Conservation (phyloP, 2,113 vertebrate genomes). For the Lophius piscatorius region DNA sequence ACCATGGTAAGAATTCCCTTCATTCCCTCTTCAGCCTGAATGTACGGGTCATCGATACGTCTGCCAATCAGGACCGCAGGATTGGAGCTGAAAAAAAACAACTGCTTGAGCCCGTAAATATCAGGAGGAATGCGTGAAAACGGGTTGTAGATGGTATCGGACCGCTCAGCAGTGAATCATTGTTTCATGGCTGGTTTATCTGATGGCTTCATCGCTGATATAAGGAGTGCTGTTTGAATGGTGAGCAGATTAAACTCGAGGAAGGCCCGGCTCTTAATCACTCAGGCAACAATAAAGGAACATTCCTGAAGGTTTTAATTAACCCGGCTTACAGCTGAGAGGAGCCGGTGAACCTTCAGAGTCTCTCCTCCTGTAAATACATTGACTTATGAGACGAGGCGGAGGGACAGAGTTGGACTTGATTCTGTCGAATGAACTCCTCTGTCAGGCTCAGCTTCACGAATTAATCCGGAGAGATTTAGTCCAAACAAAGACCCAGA, state of each 20-base stretch:
- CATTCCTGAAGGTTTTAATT: constrained; percentile 17
- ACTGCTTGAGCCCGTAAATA: not conserved
- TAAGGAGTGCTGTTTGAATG: constrained; percentile 45
- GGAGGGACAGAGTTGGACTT: constrained; percentile 5
- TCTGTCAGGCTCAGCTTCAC: too few relatives aligned
- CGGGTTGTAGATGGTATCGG: constrained; percentile 30
- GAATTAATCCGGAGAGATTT: too few relatives aligned
- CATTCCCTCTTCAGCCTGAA: not conserved
- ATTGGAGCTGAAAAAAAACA: constrained; percentile 15
- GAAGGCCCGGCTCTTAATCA: constrained; percentile 32
- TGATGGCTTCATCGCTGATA: constrained; percentile 69
- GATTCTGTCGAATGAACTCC: not conserved
- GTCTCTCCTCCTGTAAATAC: constrained; percentile 10
- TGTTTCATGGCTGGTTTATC: constrained; percentile 62
- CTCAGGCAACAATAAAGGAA: constrained; percentile 26
- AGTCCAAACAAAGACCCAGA: too few relatives aligned
- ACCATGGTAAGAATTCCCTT: constrained; percentile 89
- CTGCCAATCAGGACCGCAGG: constrained; percentile 19
- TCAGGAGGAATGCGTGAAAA: constrained; percentile 1
- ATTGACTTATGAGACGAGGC: not conserved
- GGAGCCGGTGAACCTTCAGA: constrained; percentile 16
- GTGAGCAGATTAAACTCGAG: constrained; percentile 62
- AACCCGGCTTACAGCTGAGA: not conserved
- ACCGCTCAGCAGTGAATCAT: constrained; percentile 49
- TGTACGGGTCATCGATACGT: constrained; percentile 40